These are phyloP conservation scores for Drosophila guanche DNA, from an alignment of 1,140 invertebrate species.

Conservation along the genomic window DNA sequence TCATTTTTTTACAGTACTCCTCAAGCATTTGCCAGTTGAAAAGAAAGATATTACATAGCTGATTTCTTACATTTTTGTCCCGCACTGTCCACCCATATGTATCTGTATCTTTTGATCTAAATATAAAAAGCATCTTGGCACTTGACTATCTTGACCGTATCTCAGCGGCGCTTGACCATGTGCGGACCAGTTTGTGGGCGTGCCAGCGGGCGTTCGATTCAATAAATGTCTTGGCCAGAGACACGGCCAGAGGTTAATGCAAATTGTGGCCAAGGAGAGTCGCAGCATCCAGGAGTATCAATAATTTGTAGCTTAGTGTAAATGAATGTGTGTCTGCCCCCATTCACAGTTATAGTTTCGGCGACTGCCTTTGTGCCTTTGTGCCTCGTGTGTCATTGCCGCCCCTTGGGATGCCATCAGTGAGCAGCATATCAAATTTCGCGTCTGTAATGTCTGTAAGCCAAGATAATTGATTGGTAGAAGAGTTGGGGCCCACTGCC, in stretches of 20 bases:
- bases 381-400: conserved; percentile 33
- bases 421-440: conserved; percentile 72
- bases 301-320: conserved; percentile 8
- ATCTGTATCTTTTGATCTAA: conserved; percentile 60
- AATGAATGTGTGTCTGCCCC: background rate
- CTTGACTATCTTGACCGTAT: conserved; percentile 42
- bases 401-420: conserved; percentile 32
- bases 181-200: conserved; percentile 60
- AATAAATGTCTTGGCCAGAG: conserved; percentile 42
- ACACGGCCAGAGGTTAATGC: conserved; percentile 40
- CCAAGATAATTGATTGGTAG: conserved; percentile 77
- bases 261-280: conserved; percentile 28
- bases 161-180: conserved; percentile 61
- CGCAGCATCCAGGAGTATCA: conserved; percentile 26
- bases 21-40: no score
- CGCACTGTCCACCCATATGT: conserved; percentile 28
- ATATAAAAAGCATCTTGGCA: conserved; percentile 58
- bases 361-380: conserved; percentile 38
- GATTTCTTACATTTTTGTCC: conserved; percentile 41
- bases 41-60: conserved; percentile 15
- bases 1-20: background rate
- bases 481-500: conserved; percentile 1
- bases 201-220: conserved; percentile 35
- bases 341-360: conserved; percentile 34
- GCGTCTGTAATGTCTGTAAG: conserved; percentile 49